Conservation (phyloP, 2,113 vertebrate species). For the Ceuthmochares aereus region DNA sequence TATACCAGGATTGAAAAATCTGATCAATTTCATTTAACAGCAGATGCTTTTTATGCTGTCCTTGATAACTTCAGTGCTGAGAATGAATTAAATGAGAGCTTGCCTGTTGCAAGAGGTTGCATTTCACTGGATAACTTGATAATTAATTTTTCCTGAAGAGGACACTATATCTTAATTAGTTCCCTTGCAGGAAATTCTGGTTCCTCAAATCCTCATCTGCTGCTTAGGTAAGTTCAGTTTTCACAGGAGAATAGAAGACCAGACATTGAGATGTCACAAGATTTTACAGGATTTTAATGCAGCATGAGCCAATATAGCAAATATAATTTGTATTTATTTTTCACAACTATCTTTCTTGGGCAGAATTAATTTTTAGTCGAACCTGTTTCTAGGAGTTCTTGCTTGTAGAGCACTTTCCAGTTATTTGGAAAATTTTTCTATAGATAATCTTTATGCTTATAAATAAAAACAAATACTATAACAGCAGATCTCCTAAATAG, state of each 20-base stretch:
- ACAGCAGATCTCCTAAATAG: constrained; percentile 3
- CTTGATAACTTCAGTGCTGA: background rate
- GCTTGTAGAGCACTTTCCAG: background rate
- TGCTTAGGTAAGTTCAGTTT: background rate
- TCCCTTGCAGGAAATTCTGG: background rate
- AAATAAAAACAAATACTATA: background rate
- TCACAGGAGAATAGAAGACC: background rate
- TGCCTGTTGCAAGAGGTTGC: background rate
- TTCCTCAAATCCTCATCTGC: background rate
- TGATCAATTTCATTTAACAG: background rate
- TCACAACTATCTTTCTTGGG: background rate
- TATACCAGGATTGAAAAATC: background rate
- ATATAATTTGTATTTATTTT: background rate
- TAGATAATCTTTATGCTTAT: background rate
- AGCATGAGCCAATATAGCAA: background rate
- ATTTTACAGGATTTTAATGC: background rate
- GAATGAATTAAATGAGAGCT: background rate
- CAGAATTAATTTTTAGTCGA: background rate
- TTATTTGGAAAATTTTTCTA: background rate
- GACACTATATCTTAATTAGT: background rate
- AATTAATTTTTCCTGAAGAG: background rate
- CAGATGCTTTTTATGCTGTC: background rate
- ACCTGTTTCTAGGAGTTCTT: background rate
- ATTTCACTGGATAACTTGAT: background rate
- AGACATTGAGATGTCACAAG: background rate